These are phyloP conservation scores for Caenorhabditis imperialis DNA, from an alignment of 2,888 invertebrate species.

Conservation along the genomic window DNA sequence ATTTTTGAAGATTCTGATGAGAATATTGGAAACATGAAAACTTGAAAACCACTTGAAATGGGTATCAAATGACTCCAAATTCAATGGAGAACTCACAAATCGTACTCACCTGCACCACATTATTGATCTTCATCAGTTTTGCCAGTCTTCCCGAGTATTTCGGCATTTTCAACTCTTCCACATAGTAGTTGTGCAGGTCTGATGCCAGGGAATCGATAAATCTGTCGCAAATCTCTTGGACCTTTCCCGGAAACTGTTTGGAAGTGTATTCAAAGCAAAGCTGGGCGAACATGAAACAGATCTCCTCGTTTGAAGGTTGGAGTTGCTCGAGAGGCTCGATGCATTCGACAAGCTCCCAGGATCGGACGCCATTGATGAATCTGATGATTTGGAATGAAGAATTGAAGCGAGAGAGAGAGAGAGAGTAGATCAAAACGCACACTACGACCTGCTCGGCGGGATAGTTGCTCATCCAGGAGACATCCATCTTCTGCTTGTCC, in stretches of 20 bases:
- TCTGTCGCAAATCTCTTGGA: no score
- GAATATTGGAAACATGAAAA: neutral
- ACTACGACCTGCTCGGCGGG: neutral
- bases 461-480: no score
- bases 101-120: slow-evolving; percentile 39
- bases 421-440: no score
- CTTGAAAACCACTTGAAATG: no score
- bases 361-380: neutral
- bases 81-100: no score
- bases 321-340: slow-evolving; percentile 17
- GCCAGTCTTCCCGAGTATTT: slow-evolving; percentile 55
- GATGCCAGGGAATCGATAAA: neutral
- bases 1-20: neutral
- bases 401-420: neutral
- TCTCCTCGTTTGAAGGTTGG: slow-evolving; percentile 14
- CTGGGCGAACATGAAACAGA: slow-evolving; percentile 37
- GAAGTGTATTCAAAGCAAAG: slow-evolving; percentile 27
- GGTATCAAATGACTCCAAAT: no score
- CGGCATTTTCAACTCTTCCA: slow-evolving; percentile 7
- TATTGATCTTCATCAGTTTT: slow-evolving; percentile 58
- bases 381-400: neutral
- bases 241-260: neutral
- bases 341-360: neutral
- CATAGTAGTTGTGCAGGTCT: slow-evolving; percentile 42
- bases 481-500: no score